Evolutionary conservation across 1,140 invertebrate genomes (phyloP), one percentile per base, ranked within the genome.

Genomic region (Helicoverpa armigera): DNA sequence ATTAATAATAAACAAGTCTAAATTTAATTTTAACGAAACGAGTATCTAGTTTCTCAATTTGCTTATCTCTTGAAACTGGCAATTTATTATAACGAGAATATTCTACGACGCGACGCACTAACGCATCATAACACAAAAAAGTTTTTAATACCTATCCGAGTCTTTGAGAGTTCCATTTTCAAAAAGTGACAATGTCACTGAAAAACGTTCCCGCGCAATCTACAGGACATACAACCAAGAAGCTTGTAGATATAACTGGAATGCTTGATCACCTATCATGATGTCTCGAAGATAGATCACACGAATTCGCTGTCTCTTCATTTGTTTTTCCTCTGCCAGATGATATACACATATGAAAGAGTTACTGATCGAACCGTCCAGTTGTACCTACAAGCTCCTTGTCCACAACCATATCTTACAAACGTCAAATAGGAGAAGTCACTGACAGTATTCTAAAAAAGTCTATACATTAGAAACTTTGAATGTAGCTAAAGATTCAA

Each of bases 401-500:
- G 35, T 43, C 35, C 56, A 50, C 10, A 16, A 48, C 16, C 11
- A n/a, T 65, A 16, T 67, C 31, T 67, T 50, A 50, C 63, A 67
- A 67, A 67, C 43, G 63, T 67, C 63, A 67, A 67, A 50, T 12
- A 60, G 16, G 16, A 65, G 35, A 48, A 14, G 63, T 67, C 43
- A 67, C 63, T 48, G 43, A n/a, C 12, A 48, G 16, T 18, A 67
- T 35, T 65, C 43, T 67, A 48, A 50, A 4, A 48, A 43, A 48
- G 43, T 67, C 63, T 67, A 67, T 67, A 50, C 63, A 50, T 67
- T 50, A 70, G 67, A 70, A 70, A 70, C 67, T 63, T 35, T 79
- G 23, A 70, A 16, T 29, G 65, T 63, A 67, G 48, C 5, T 50
- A 58, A 58, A 81, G 50, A 60, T 76, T 81, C 31, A 76, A 65